Evolutionary conservation across 2,888 invertebrate species (phyloP), one percentile per base, ranked within the genome.

Genomic region (Mimas tiliae): DNA sequence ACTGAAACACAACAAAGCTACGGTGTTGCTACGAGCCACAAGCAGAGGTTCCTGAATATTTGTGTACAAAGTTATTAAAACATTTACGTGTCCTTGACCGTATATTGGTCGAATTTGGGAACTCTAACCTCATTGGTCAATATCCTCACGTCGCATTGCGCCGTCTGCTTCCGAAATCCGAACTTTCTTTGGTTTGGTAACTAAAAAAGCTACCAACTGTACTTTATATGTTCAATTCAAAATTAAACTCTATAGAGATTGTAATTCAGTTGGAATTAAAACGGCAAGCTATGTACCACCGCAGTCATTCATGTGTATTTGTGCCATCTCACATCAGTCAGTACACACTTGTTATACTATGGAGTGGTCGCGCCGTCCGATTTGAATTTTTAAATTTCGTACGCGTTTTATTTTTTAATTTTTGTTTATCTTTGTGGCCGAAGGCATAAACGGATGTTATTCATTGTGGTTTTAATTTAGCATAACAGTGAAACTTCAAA

Each of bases 91-190:
- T 48, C 72, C 70, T 71, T 70, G 69, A 65, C 48, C 48, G 6
- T 38, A 66, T 63, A 66, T 69, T 70, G 48, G 68, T 67, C 66
- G 68, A 73, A 67, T 65, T 71, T 64, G 50, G 52, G 68, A 65
- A 70, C 74, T 69, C 65, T 55, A 62, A 66, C 62, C 69, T 69
- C 67, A 74, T 76, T 73, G 72, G 72, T 65, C 65, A 55, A 69
- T 33, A 64, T 65, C 63, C 65, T 65, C 66, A 67, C 78, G 74
- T 75, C 81, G 80, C 81, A 80, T 74, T 81, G 81, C 80, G 81
- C 74, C 70, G 65, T 65, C 67, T 64, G 68, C 62, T 63, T 47
- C 19, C 66, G 66, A 73, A 72, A 62, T 47, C 19, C 66, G 66
- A 73, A 72, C 73, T 73, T 76, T 74, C 72, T 68, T 71, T 63